Percentiles rank a stretch among this genome's conserved stretches.
Conservation (phyloP, 2,888 invertebrate species). For the Sinodicranocentrus sp. region DNA sequence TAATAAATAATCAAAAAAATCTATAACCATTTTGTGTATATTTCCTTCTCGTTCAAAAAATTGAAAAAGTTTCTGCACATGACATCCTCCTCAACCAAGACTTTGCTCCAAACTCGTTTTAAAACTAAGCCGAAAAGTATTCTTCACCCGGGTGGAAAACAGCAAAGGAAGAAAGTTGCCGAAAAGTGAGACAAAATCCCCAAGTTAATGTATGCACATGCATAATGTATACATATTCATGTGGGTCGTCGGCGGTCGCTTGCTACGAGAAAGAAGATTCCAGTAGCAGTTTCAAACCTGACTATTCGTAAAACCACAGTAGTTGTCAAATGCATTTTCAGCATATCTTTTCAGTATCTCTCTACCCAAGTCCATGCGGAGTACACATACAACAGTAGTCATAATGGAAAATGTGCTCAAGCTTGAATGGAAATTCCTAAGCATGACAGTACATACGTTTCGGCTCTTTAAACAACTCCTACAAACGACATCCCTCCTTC, state of each 20-base stretch:
- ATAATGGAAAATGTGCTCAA: neutral
- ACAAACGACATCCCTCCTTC: conserved; percentile 8
- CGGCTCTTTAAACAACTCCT: conserved; percentile 29
- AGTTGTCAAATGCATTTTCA: conserved; percentile 38
- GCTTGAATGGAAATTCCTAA: conserved; percentile 23
- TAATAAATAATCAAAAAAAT: no score
- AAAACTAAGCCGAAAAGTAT: no score
- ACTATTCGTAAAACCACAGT: neutral
- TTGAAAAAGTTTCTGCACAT: no score
- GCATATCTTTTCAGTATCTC: no score
- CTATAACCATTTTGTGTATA: no score
- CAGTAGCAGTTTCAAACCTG: conserved; percentile 8
- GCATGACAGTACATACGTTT: conserved; percentile 36
- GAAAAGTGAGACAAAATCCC: conserved; percentile 59
- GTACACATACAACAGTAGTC: neutral
- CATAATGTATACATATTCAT: conserved; percentile 67
- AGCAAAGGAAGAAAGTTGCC: conserved; percentile 50
- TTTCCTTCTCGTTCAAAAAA: no score
- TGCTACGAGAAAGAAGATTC: conserved; percentile 26
- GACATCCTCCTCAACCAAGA: no score
- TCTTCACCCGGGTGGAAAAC: no score
- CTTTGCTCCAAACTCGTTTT: no score
- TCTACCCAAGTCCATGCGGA: no score
- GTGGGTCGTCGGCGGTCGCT: conserved; percentile 66
- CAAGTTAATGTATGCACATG: conserved; percentile 65